Base-by-base conservation (phyloP, 2,113 vertebrate species). In the Amblyopsis rosae region DNA sequence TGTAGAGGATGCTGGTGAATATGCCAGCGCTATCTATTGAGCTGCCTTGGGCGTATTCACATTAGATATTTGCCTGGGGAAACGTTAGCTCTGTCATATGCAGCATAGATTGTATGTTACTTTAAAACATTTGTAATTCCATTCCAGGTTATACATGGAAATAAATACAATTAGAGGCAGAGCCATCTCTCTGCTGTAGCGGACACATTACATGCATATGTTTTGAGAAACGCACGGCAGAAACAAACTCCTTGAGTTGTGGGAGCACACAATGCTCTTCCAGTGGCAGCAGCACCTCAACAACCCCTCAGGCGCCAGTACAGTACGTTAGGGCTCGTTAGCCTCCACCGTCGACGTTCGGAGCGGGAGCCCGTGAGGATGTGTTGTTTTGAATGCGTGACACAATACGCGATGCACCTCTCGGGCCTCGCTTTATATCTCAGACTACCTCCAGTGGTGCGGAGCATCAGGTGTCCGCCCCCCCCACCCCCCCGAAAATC, bases 381-480 rank as follows among this genome's bases (percentile, higher is more conserved):
- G 74, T 83, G 81, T 88, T 80, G 82, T 89, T 80, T 87, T 89
- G 85, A 79, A 87, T 81, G 79, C 56, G 76, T 57, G 64, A 59
- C 62, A 72, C 51, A 72, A 77, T 55, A 65, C 51, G 60, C 57
- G 33, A 19, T 53, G 63, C 63, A 60, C 64, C 72, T 35, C 16
- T 70, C 65, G 72, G 74, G 59, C 62, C 53, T 26, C 48, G 58
- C 60, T 68, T 59, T 57, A 74, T 82, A 76, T 84, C 74, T 80
- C 84, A 67, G 75, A 88, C 90, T 87, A 87, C 82, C 81, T 59
- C 26, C 62, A 76, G 75, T 73, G 74, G 80, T 81, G 75, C 70
- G 9, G 49, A 8, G 72, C 82, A 87, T 88, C 80, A 80, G 78
- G 77, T 89, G 80, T 87, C 83, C 69, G 17, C 26, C 70, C 12